Conservation (phyloP, 2,888 invertebrate species). For the Harpalus rubripes region DNA sequence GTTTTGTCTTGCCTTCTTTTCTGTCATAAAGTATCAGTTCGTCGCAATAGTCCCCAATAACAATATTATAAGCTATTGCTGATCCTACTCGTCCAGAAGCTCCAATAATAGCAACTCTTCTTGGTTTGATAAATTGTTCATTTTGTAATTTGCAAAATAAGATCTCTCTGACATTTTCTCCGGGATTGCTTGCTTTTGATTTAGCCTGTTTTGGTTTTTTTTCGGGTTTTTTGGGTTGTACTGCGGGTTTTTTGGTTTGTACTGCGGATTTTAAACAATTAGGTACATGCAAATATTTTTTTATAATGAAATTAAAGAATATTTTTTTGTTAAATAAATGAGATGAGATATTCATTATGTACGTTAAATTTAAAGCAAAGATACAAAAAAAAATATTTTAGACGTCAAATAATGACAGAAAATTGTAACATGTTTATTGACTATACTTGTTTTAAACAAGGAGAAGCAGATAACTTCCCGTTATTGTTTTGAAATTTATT, state of each 20-base stretch:
- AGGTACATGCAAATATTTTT: not conserved
- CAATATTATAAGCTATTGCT: not conserved
- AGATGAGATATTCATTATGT: not conserved
- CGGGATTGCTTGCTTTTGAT: not conserved
- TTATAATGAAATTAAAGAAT: not conserved
- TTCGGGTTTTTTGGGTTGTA: no score
- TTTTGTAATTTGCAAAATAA: constrained; percentile 1
- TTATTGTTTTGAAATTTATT: no score
- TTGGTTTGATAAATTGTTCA: not conserved
- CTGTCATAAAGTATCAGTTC: constrained; percentile 33
- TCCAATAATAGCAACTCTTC: constrained; percentile 51
- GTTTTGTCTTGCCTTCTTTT: not conserved
- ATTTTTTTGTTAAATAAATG: not conserved
- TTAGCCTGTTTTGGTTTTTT: no score
- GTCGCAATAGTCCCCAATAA: constrained; percentile 43
- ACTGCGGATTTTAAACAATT: not conserved
- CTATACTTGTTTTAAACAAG: no score
- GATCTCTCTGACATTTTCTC: constrained; percentile 3
- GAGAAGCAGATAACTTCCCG: no score
- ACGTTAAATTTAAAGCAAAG: not conserved
- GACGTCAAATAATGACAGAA: no score
- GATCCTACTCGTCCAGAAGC: constrained; percentile 36
- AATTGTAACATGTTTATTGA: no score
- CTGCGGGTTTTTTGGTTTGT: no score
- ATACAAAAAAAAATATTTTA: no score